Base-by-base conservation (phyloP, 2,797 vertebrate species). In the Malacoctenus gilli region DNA sequence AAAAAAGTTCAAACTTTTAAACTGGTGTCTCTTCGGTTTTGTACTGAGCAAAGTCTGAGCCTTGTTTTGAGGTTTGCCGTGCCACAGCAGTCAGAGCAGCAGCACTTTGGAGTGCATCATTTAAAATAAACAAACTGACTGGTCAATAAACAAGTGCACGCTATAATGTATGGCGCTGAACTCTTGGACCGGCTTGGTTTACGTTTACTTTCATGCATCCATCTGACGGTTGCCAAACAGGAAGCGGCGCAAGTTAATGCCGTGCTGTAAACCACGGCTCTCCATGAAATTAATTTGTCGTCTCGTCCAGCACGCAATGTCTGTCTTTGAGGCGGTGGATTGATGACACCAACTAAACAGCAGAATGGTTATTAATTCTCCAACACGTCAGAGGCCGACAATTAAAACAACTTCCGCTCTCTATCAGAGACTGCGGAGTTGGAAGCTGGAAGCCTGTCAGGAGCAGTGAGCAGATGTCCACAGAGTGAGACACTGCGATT, bases 381-480 rank as follows among this genome's bases (percentile, higher is more conserved):
- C 68, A 79, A 74, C 54, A 59, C 65, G 59, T 70, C 51, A 51
- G 44, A 60, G 36, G 20, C n/a, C 14, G 60, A 49, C 68, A 77
- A 77, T 68, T 75, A 66, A 47, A 73, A 51, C 13, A 53, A 68
- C 59, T 50, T 72, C 41, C 31, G 51, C 41, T n/a, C 14, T 63
- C 37, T 49, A 39, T 72, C 38, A 70, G 18, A 57, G 46, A 71
- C 34, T 28, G 30, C 20, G 25, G 12, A 3, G 31, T 49, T n/a
- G n/a, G n/a, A n/a, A n/a, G 5, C 25, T 68, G 69, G 64, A 82
- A 3, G 35, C 2, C 22, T 53, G 50, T 54, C 64, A 77, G 54
- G 6, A 43, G 19, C 49, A 68, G 60, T 68, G 41, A 56, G 56
- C 39, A 16, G 41, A 75, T 54, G 59, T 69, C 44, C 19, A 52